Percentiles rank a stretch among this genome's conserved stretches.
Conservation (phyloP, 2,888 invertebrate genomes). For the Dasypolia templi region DNA sequence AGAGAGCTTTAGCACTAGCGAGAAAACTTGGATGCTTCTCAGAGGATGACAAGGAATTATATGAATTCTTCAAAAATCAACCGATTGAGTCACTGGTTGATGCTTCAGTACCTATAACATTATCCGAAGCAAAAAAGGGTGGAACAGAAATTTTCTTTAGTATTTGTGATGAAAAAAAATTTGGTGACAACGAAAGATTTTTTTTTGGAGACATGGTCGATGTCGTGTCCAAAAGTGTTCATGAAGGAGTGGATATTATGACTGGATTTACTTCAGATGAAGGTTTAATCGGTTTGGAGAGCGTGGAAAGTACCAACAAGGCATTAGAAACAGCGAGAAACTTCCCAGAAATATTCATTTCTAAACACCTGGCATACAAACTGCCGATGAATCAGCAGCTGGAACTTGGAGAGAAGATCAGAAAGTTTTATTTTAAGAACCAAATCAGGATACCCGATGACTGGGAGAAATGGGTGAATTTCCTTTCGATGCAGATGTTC, state of each 20-base stretch:
- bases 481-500: conserved; percentile 57
- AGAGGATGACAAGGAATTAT: conserved; percentile 67
- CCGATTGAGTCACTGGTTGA: conserved; percentile 63
- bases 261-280: conserved; percentile 93
- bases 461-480: conserved; percentile 62
- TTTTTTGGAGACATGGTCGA: conserved; percentile 74
- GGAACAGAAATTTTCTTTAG: conserved; percentile 52
- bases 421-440: conserved; percentile 65
- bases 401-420: conserved; percentile 67
- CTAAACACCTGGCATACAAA: conserved; percentile 50
- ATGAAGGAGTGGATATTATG: conserved; percentile 91
- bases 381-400: conserved; percentile 58
- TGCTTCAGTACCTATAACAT: conserved; percentile 55
- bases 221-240: conserved; percentile 83
- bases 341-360: conserved; percentile 60
- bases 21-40: conserved; percentile 71
- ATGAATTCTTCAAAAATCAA: conserved; percentile 69
- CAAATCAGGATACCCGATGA: conserved; percentile 57
- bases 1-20: conserved; percentile 76
- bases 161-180: conserved; percentile 71
- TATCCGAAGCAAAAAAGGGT: conserved; percentile 55
- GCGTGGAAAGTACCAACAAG: conserved; percentile 28
- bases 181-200: conserved; percentile 72
- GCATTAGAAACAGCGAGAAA: conserved; percentile 27
- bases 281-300: conserved; percentile 80